Conservation (phyloP, 2,888 invertebrate species). For the Trissoscelio sp. region DNA sequence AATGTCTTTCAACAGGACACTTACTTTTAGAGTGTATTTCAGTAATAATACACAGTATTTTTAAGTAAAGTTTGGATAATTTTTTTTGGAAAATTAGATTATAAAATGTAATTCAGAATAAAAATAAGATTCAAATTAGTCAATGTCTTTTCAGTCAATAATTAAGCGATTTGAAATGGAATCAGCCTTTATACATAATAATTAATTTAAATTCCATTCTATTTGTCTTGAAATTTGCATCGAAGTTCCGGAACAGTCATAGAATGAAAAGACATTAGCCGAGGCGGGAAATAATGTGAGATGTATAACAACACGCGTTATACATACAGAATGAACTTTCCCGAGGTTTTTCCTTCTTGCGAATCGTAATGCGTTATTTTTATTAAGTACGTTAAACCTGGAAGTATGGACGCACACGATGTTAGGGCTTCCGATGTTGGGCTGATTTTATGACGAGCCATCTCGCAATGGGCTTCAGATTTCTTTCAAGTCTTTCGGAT, state of each 20-base stretch:
- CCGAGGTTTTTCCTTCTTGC: constrained; percentile 22
- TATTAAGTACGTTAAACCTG: constrained; percentile 41
- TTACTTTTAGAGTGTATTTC: too few species aligned
- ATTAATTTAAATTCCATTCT: too few species aligned
- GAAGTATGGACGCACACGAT: constrained; percentile 3
- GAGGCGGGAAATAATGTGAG: constrained; percentile 32
- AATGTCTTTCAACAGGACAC: too few species aligned
- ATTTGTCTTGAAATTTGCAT: constrained; percentile 38
- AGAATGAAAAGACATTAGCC: constrained; percentile 42
- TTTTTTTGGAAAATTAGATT: too few species aligned
- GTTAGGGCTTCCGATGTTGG: constrained; percentile 39
- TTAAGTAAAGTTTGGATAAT: too few species aligned
- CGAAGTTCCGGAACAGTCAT: background rate
- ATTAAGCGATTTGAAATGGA: background rate
- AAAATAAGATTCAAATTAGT: too few species aligned
- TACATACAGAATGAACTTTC: constrained; percentile 46
- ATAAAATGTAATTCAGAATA: too few species aligned
- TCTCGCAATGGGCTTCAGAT: constrained; percentile 35
- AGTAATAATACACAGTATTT: too few species aligned
- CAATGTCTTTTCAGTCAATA: too few species aligned
- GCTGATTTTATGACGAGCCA: constrained; percentile 35
- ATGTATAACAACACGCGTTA: constrained; percentile 36
- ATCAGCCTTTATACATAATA: too few species aligned
- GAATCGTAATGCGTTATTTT: constrained; percentile 42
- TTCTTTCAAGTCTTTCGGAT: constrained; percentile 27